Evolutionary conservation across 1,140 invertebrate species (phyloP).

Genomic region (Bombus sylvicola): DNA sequence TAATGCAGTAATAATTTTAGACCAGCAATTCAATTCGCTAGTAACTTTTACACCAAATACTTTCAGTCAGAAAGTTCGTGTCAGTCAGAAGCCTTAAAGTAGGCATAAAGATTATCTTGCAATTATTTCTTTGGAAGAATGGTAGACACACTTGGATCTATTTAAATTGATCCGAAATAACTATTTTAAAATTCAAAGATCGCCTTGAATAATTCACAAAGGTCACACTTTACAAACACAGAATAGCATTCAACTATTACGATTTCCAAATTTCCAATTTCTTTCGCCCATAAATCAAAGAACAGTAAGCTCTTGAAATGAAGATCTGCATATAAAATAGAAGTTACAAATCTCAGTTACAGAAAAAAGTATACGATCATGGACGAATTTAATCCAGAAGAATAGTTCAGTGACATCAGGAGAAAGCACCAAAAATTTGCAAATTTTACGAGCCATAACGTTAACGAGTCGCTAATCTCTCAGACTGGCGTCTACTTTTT

Average conservation of each 20-base stretch:
- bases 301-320: neutral
- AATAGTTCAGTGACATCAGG: neutral
- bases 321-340: neutral
- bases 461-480: slow-evolving; percentile 70
- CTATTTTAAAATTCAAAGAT: too few species aligned
- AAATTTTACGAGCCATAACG: slow-evolving; percentile 69
- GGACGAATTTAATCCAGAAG: neutral
- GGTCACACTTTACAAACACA: too few species aligned
- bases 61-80: too few species aligned
- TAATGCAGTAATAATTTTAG: too few species aligned
- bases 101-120: neutral
- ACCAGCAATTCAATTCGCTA: too few species aligned
- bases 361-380: neutral
- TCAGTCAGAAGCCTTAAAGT: neutral
- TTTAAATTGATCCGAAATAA: neutral
- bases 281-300: neutral
- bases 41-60: too few species aligned
- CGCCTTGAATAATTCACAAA: too few species aligned
- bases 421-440: slow-evolving; percentile 61
- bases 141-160: neutral
- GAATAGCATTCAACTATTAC: too few species aligned
- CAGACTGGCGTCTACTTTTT: slow-evolving; percentile 58
- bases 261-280: neutral
- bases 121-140: neutral
- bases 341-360: neutral